A percentile compares a stretch with the other conserved stretches of the same genome.
phyloP scores from a whole-genome alignment of 1,140 invertebrate species.

The Achatina immaculata region DNA sequence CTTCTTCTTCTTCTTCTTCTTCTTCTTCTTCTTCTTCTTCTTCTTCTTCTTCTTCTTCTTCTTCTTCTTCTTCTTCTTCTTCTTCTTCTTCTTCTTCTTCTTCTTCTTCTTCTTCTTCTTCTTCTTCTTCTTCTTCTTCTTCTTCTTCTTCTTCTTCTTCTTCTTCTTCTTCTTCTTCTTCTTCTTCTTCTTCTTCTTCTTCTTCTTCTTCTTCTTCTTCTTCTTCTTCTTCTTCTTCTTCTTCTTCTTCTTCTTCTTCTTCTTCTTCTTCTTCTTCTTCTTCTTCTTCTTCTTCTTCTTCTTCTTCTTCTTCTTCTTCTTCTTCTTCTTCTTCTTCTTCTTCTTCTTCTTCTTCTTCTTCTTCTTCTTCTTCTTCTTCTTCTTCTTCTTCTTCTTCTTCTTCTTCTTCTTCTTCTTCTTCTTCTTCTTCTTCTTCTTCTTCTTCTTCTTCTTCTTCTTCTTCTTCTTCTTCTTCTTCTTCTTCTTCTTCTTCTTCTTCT shows the following conservation, averaged over 20 bases:
- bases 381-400: not conserved
- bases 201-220: not conserved
- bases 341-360: not conserved
- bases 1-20: too few species aligned
- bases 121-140: not conserved
- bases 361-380: too few species aligned
- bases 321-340: too few species aligned
- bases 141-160: not conserved
- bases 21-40: not conserved
- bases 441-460: not conserved
- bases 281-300: not conserved
- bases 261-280: not conserved
- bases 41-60: not conserved
- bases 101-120: not conserved
- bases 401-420: too few species aligned
- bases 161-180: not conserved
- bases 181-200: not conserved
- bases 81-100: not conserved
- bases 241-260: not conserved
- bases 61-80: not conserved
- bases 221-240: not conserved
- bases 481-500: not conserved
- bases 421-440: not conserved
- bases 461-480: not conserved
- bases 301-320: constrained; percentile 36